Conservation (phyloP, 1,140 invertebrate genomes). For the Anoplolepis gracilipes region DNA sequence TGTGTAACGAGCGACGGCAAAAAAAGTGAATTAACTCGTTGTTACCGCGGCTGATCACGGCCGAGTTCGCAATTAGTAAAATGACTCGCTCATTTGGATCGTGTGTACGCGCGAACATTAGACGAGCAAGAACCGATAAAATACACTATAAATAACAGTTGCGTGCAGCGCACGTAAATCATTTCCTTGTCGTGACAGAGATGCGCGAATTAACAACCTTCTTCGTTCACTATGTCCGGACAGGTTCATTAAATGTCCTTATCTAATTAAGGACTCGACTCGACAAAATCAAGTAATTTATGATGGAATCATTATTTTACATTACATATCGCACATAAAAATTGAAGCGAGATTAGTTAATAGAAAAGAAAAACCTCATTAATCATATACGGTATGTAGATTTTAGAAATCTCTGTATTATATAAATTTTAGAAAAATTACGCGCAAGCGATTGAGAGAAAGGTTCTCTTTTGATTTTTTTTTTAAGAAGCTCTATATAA, state of each 20-base stretch:
- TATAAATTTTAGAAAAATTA: background rate
- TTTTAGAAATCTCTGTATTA: background rate
- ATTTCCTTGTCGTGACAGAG: constrained; percentile 37
- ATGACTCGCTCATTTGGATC: constrained; percentile 27
- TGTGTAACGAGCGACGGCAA: constrained; percentile 3
- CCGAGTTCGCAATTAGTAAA: constrained; percentile 54
- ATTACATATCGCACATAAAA: background rate
- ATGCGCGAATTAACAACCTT: constrained; percentile 31
- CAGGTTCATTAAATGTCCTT: constrained; percentile 21
- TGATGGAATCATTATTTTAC: background rate
- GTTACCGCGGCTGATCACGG: constrained; percentile 45
- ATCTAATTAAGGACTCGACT: constrained; percentile 26
- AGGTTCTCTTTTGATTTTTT: too few relatives aligned
- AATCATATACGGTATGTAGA: background rate
- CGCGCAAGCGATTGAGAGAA: too few relatives aligned
- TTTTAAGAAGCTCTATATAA: too few relatives aligned
- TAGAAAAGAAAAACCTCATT: background rate
- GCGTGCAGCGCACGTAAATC: constrained; percentile 44
- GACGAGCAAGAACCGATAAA: constrained; percentile 47
- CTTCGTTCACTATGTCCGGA: background rate
- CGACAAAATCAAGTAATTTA: background rate
- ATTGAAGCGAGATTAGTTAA: background rate
- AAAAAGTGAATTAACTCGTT: constrained; percentile 52
- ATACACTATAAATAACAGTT: constrained; percentile 56
- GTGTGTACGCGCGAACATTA: constrained; percentile 5